Conservation (phyloP, 2,797 vertebrate species). For the Poecilia gillii region DNA sequence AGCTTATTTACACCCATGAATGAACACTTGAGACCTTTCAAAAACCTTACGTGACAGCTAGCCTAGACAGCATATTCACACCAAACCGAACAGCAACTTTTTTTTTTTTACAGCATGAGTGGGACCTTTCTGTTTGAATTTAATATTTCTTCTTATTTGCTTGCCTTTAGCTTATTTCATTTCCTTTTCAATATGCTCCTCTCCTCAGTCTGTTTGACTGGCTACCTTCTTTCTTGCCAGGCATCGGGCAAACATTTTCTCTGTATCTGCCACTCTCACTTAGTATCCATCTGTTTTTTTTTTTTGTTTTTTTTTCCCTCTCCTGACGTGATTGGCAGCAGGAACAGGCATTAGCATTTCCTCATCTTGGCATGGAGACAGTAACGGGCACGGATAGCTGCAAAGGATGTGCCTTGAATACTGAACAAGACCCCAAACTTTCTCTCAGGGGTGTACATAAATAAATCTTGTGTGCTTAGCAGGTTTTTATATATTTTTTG, state of each 20-base stretch:
- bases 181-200: slow-evolving; percentile 3
- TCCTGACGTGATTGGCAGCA: slow-evolving; percentile 76
- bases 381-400: slow-evolving; percentile 68
- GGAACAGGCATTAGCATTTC: slow-evolving; percentile 79
- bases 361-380: slow-evolving; percentile 71
- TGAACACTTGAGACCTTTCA: slow-evolving; percentile 16
- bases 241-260: slow-evolving; percentile 75
- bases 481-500: slow-evolving; percentile 3
- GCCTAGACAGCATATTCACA: neutral
- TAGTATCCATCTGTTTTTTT: slow-evolving; percentile 69
- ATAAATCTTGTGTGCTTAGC: slow-evolving; percentile 17
- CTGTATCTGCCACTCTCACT: slow-evolving; percentile 79
- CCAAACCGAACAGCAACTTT: neutral
- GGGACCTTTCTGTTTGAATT: too few relatives aligned
- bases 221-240: slow-evolving; percentile 52
- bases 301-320: slow-evolving; percentile 40
- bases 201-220: slow-evolving; percentile 34
- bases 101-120: neutral
- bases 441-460: slow-evolving; percentile 38
- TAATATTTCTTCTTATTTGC: neutral
- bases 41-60: slow-evolving; percentile 15
- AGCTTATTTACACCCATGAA: slow-evolving; percentile 24
- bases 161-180: neutral
- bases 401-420: slow-evolving; percentile 70
- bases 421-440: slow-evolving; percentile 49